Evolutionary conservation across 2,113 vertebrate species (phyloP).

Genomic region (Hemiscyllium ocellatum): DNA sequence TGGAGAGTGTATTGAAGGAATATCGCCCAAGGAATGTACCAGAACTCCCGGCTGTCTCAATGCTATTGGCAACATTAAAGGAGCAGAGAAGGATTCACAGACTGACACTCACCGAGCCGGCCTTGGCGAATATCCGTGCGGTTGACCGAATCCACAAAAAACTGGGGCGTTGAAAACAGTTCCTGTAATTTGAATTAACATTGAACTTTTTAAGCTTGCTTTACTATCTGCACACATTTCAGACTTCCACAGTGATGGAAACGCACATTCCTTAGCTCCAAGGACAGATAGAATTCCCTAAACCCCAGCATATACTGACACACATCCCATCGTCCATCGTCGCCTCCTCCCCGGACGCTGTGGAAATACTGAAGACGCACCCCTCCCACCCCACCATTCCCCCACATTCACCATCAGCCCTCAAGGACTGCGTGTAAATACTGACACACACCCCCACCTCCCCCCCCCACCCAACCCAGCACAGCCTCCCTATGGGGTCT

Average conservation of each 20-base stretch:
- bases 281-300: no score
- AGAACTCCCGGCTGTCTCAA: not conserved
- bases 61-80: no score
- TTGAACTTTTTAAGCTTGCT: not conserved
- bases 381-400: no score
- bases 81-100: no score
- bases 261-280: no score
- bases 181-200: conserved; percentile 46
- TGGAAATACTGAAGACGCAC: not conserved
- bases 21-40: not conserved
- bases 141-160: conserved; percentile 58
- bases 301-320: not conserved
- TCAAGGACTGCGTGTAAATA: not conserved
- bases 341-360: no score
- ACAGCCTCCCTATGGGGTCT: not conserved
- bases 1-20: not conserved
- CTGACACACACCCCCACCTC: not conserved
- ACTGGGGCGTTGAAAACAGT: conserved; percentile 55
- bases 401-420: not conserved
- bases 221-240: not conserved
- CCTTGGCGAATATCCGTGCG: conserved; percentile 71
- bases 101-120: conserved; percentile 54
- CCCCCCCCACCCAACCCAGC: not conserved
- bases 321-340: no score
- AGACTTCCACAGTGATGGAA: no score